A percentile compares a stretch with the other conserved stretches of the same genome.
These are phyloP conservation scores for Eugnorisma glareosa DNA, from an alignment of 2,888 invertebrate species.

Conservation along the genomic window DNA sequence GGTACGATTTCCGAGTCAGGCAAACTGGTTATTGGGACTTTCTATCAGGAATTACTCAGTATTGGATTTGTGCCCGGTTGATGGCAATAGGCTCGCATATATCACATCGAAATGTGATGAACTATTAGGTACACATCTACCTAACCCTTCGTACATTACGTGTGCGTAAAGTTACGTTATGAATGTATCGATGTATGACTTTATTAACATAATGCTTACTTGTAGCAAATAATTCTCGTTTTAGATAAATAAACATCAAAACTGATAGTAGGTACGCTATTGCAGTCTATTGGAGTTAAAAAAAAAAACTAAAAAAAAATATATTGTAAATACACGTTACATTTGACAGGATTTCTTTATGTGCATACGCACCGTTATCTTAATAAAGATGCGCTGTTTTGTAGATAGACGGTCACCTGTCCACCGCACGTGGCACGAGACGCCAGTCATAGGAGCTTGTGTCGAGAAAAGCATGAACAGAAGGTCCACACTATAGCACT, in stretches of 20 bases:
- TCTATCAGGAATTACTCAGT: neutral
- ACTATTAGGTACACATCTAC: neutral
- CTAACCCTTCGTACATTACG: neutral
- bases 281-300: neutral
- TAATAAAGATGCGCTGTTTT: slow-evolving; percentile 50
- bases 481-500: slow-evolving; percentile 15
- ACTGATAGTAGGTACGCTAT: neutral
- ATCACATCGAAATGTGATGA: neutral
- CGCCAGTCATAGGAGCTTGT: slow-evolving; percentile 24
- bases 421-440: slow-evolving; percentile 42
- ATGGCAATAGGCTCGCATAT: neutral
- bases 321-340: slow-evolving; percentile 2
- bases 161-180: neutral
- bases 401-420: slow-evolving; percentile 52
- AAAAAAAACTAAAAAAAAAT: neutral
- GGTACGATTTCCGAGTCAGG: neutral
- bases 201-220: neutral
- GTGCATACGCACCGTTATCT: slow-evolving; percentile 40
- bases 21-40: neutral
- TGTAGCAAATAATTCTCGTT: neutral
- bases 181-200: neutral
- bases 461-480: neutral
- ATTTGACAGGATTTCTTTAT: slow-evolving; percentile 40
- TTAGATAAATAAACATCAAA: neutral
- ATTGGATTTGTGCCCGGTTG: too few relatives aligned